These are phyloP conservation scores for Gadus macrocephalus DNA, from an alignment of 2,113 vertebrate genomes.

Conservation along the genomic window DNA sequence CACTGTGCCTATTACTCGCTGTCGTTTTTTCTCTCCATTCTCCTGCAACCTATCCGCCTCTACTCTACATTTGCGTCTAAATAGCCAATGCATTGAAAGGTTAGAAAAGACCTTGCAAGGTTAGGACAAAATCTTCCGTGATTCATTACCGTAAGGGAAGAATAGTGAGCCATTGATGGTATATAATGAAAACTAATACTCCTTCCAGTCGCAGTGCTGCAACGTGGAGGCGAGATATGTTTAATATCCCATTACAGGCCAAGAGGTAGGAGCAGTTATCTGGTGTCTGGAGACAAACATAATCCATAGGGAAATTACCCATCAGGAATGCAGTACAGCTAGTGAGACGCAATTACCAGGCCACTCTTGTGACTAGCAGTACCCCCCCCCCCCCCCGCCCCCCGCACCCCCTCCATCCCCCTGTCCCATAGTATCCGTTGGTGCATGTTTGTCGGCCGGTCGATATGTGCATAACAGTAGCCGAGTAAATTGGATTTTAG, in stretches of 20 bases:
- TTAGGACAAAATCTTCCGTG: slow-evolving; percentile 60
- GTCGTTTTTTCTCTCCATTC: too few species aligned
- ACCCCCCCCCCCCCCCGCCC: slow-evolving; percentile 15
- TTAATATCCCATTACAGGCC: slow-evolving; percentile 71
- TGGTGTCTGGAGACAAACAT: slow-evolving; percentile 70
- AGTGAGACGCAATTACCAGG: slow-evolving; percentile 75
- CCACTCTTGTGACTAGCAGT: slow-evolving; percentile 71
- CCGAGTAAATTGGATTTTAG: slow-evolving; percentile 58
- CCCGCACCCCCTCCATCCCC: slow-evolving; percentile 26
- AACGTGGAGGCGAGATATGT: slow-evolving; percentile 61
- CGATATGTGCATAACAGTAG: slow-evolving; percentile 64
- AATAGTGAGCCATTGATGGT: slow-evolving; percentile 53
- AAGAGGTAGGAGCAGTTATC: slow-evolving; percentile 64
- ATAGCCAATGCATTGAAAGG: slow-evolving; percentile 22
- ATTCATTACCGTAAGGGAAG: slow-evolving; percentile 56
- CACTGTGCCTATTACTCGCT: too few species aligned
- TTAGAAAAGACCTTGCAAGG: slow-evolving; percentile 66
- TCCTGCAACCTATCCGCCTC: background rate
- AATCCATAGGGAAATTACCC: slow-evolving; percentile 76
- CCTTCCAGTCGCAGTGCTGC: slow-evolving; percentile 52
- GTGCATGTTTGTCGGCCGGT: slow-evolving; percentile 48
- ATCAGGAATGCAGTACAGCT: slow-evolving; percentile 73
- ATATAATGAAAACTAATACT: slow-evolving; percentile 71
- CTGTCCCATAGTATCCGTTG: slow-evolving; percentile 42
- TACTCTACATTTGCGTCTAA: slow-evolving; percentile 39